Conservation (phyloP, 2,113 vertebrate genomes). For the Corythornis madagascariensis region DNA sequence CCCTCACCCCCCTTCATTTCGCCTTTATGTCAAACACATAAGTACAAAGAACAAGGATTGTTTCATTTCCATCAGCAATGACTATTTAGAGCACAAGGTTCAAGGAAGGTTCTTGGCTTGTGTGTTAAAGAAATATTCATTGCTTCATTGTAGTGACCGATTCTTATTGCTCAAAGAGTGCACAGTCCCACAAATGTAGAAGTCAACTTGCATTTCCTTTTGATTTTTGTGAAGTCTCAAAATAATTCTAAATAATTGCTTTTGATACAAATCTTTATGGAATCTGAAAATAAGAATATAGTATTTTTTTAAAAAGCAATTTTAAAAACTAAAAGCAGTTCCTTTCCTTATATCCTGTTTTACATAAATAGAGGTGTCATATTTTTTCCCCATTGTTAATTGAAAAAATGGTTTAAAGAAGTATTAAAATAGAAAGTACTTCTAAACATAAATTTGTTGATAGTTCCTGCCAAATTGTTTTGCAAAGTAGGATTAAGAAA, state of each 20-base stretch:
- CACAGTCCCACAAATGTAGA: background rate
- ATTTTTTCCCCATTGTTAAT: background rate
- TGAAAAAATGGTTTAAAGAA: background rate
- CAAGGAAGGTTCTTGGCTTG: background rate
- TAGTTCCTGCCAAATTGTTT: background rate
- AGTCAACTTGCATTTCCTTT: background rate
- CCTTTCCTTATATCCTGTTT: background rate
- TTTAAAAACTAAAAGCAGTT: background rate
- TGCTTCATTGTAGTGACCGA: background rate
- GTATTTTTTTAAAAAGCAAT: background rate
- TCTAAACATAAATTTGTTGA: background rate
- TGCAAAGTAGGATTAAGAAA: background rate
- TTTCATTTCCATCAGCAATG: background rate
- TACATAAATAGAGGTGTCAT: background rate
- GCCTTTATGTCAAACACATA: background rate
- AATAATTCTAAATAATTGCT: conserved; percentile 3
- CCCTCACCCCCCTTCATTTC: background rate
- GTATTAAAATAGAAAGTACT: background rate
- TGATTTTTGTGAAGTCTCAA: background rate
- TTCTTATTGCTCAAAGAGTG: background rate
- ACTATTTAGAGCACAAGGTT: background rate
- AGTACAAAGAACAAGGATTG: background rate
- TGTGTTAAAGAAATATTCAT: background rate
- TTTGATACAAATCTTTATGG: background rate
- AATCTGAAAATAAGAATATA: background rate